Evolutionary conservation across 2,797 vertebrate species (phyloP).

Genomic region (Pitangus sulphuratus): DNA sequence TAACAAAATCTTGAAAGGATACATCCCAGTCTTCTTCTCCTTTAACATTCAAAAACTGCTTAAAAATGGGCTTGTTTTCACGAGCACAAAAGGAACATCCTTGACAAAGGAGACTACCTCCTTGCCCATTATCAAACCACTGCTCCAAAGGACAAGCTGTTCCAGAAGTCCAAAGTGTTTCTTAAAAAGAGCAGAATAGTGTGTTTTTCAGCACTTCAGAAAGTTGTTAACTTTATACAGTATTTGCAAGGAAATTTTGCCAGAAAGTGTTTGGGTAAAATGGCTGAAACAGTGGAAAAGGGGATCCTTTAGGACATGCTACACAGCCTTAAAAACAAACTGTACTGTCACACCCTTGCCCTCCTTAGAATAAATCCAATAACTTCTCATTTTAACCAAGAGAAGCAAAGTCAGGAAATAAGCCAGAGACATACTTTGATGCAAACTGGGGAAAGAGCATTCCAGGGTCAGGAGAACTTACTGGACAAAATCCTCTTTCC

Average conservation of each 20-base stretch:
- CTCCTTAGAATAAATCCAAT: slow-evolving; percentile 1
- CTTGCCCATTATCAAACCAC: not conserved
- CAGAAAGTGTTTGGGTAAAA: not conserved
- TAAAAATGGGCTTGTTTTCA: not conserved
- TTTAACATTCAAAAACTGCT: not conserved
- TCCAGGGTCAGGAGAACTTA: slow-evolving; percentile 2
- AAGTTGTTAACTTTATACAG: not conserved
- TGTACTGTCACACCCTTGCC: not conserved
- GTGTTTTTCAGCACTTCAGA: not conserved
- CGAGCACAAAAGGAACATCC: not conserved
- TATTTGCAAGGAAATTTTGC: not conserved
- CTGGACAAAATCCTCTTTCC: not conserved
- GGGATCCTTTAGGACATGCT: not conserved
- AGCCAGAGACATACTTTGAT: slow-evolving; percentile 19
- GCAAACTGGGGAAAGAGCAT: not conserved
- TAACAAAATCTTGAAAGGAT: not conserved
- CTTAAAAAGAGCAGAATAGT: not conserved
- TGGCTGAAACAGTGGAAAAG: not conserved
- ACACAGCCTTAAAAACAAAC: not conserved
- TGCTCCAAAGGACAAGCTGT: not conserved
- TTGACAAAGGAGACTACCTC: slow-evolving; percentile 11
- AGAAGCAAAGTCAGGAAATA: not conserved
- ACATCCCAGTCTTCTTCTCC: not conserved
- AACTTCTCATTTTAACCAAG: slow-evolving; percentile 38
- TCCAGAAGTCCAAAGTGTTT: not conserved